Percentiles rank a stretch among this genome's conserved stretches.
Conservation (phyloP, 2,888 invertebrate genomes). For the Sinelater perroti region DNA sequence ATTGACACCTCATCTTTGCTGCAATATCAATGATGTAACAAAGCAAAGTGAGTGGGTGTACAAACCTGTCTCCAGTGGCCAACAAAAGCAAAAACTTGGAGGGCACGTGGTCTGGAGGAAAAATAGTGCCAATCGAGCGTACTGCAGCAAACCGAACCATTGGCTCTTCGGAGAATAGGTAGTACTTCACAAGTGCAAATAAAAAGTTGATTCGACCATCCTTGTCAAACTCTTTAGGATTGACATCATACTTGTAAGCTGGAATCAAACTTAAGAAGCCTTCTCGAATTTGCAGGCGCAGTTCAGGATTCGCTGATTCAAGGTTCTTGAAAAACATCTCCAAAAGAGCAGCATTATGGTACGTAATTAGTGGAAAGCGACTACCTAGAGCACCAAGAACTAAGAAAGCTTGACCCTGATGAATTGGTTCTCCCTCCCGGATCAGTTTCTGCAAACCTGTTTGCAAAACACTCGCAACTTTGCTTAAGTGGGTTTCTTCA, state of each 20-base stretch:
- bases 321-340: slow-evolving; percentile 64
- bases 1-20: slow-evolving; percentile 80
- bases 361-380: slow-evolving; percentile 69
- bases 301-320: slow-evolving; percentile 58
- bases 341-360: slow-evolving; percentile 71
- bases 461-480: slow-evolving; percentile 76
- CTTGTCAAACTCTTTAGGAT: slow-evolving; percentile 53
- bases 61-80: slow-evolving; percentile 87
- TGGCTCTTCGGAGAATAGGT: slow-evolving; percentile 79
- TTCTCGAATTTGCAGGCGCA: slow-evolving; percentile 57
- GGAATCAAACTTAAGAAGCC: slow-evolving; percentile 55
- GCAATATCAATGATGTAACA: slow-evolving; percentile 21
- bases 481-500: slow-evolving; percentile 67
- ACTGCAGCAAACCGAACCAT: slow-evolving; percentile 86
- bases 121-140: slow-evolving; percentile 82
- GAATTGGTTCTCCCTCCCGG: slow-evolving; percentile 69
- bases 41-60: no score
- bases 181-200: slow-evolving; percentile 72
- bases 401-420: slow-evolving; percentile 76
- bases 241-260: slow-evolving; percentile 55
- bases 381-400: slow-evolving; percentile 76
- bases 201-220: slow-evolving; percentile 56
- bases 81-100: slow-evolving; percentile 83
- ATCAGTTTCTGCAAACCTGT: slow-evolving; percentile 78
- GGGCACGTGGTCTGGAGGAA: slow-evolving; percentile 82